Percentiles rank a stretch among this genome's conserved stretches.
Evolutionary conservation across 2,113 vertebrate species (phyloP).

Genomic region (Podilymbus podiceps): DNA sequence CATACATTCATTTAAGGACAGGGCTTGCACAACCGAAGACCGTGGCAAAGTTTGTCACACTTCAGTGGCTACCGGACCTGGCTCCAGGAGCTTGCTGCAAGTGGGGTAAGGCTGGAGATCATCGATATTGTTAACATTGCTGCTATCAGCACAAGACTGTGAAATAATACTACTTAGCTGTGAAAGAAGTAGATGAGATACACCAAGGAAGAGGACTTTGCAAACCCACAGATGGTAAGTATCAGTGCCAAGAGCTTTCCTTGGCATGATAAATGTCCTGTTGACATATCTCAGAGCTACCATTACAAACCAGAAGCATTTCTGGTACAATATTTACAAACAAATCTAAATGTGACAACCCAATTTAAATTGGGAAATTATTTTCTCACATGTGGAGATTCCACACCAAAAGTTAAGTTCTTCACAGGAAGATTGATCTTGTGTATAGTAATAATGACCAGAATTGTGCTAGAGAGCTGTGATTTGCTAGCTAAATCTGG

Average conservation of each 20-base stretch:
- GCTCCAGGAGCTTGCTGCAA: not conserved
- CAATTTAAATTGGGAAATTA: not conserved
- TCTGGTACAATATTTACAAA: not conserved
- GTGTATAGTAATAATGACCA: not conserved
- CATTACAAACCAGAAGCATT: not conserved
- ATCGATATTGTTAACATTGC: rapidly evolving
- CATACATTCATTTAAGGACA: not conserved
- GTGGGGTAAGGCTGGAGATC: not conserved
- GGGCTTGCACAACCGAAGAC: not conserved
- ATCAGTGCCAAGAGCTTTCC: not conserved
- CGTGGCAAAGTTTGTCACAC: not conserved
- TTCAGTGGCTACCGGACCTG: not conserved
- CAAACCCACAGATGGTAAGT: not conserved
- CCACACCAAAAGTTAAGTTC: not conserved
- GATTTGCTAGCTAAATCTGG: not conserved
- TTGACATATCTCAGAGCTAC: not conserved
- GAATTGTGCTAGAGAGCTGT: not conserved
- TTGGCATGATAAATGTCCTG: not conserved
- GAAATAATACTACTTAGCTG: not conserved
- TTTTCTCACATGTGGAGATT: not conserved
- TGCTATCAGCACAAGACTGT: not conserved
- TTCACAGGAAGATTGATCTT: not conserved
- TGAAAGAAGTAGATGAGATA: not conserved
- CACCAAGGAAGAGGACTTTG: not conserved
- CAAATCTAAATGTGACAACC: not conserved